These are phyloP conservation scores for Cliona cf. orientalis DNA, from an alignment of 37 sponge, comb jelly and placozoan species.

Conservation along the genomic window DNA sequence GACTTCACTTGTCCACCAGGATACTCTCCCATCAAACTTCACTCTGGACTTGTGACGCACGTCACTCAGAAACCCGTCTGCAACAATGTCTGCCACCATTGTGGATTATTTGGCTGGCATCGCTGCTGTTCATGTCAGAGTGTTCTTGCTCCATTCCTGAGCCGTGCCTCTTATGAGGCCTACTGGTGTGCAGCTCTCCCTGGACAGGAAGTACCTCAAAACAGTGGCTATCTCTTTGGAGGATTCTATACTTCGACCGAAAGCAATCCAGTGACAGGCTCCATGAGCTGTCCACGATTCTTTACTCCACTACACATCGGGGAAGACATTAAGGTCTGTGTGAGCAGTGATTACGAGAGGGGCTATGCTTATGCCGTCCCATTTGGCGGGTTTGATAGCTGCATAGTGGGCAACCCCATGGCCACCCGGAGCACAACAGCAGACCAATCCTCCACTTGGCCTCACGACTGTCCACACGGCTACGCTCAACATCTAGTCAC, in stretches of 20 bases:
- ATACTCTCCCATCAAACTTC: constrained; percentile 55
- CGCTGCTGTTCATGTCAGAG: constrained; percentile 34
- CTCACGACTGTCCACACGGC: constrained; percentile 57
- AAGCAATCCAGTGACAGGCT: constrained; percentile 66
- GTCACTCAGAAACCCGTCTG: constrained; percentile 10
- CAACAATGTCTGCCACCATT: constrained; percentile 27
- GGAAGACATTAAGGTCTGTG: constrained; percentile 62
- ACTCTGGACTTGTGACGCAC: constrained; percentile 51
- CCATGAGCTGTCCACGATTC: constrained; percentile 65
- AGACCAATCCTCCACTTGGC: constrained; percentile 20
- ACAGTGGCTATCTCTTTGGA: constrained; percentile 78
- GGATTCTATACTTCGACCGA: constrained; percentile 65
- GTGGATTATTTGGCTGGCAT: constrained; percentile 26
- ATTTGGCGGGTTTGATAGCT: constrained; percentile 83
- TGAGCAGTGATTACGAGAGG: constrained; percentile 62
- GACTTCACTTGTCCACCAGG: constrained; percentile 48
- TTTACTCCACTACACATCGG: constrained; percentile 61
- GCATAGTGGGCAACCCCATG: constrained; percentile 70
- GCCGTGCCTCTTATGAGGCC: constrained; percentile 41
- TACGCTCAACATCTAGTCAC: constrained; percentile 56
- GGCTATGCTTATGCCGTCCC: constrained; percentile 52
- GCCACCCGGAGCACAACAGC: constrained; percentile 9
- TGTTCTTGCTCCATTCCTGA: constrained; percentile 9
- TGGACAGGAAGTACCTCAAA: constrained; percentile 2
- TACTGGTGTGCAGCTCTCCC: constrained; percentile 73